Evolutionary conservation across 2,113 vertebrate species (phyloP), one percentile per base, ranked within the genome.

Genomic region (Micronisus gabar): DNA sequence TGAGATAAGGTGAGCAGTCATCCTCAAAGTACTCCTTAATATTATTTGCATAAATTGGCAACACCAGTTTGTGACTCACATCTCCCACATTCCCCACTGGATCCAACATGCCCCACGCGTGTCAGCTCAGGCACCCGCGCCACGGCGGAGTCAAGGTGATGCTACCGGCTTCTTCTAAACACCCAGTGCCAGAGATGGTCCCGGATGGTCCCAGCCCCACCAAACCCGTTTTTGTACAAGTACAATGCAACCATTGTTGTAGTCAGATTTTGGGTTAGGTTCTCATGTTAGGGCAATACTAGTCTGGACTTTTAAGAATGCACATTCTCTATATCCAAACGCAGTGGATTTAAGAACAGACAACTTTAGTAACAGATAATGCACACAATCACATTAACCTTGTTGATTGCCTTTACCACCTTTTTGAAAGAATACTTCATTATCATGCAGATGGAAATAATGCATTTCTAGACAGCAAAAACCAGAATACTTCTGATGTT

Each of bases 181-280:
- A 22, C 4, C 23, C 62, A 9, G 34, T 5, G 41, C 56, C 71
- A 70, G 50, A 34, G 45, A 25, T 3, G 21, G 68, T 11, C 43
- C 70, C 23, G 11, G 29, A 13, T 1, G 26, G 27, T 7, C 34
- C 38, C 67, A n/a, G 62, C 21, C 45, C 12, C 48, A 47, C 40
- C 84, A 76, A 52, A 74, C 9, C 11, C 19, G 2, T 2, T 12
- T 40, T 23, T 9, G 13, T 21, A 15, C 40, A 55, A 26, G n/a
- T 29, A 23, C 59, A 67, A 26, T 0, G 3, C 17, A 36, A 8
- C 65, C 8, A 14, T 2, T 22, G 20, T 2, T 50, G 40, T 1
- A 26, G 59, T 3, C 41, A 34, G 36, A 43, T n/a, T 55, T n/a
- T 11, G 62, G 55, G 52, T 71, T 19, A 45, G 19, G 56, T 13